Evolutionary conservation across 2,113 vertebrate genomes (phyloP).

Genomic region (Xenopus laevis): DNA sequence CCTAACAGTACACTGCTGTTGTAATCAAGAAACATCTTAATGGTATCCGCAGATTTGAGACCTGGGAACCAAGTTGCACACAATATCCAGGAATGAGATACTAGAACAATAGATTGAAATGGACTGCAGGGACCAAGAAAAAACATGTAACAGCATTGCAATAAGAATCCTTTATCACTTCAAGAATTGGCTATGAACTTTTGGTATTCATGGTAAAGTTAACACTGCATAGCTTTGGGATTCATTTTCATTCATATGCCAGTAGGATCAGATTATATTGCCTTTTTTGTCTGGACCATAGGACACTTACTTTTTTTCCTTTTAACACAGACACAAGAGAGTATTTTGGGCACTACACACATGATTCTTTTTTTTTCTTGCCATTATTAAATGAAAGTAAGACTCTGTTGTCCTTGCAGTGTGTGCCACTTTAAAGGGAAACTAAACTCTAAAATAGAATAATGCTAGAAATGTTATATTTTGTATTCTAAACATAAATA

Average conservation of each 20-base stretch:
- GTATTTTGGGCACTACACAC: not conserved
- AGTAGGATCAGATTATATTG: not conserved
- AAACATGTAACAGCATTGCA: slow-evolving; percentile 34
- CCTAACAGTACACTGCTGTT: slow-evolving; percentile 49
- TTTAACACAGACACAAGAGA: not conserved
- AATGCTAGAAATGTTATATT: too few relatives aligned
- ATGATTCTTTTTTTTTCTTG: not conserved
- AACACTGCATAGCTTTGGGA: not conserved
- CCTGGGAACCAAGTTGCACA: slow-evolving; percentile 48
- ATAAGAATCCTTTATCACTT: slow-evolving; percentile 26
- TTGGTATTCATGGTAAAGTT: not conserved
- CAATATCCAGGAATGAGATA: slow-evolving; percentile 46
- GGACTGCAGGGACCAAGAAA: slow-evolving; percentile 32
- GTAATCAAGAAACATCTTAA: slow-evolving; percentile 51
- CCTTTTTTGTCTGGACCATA: not conserved
- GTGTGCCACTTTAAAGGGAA: slow-evolving; percentile 49
- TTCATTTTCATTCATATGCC: not conserved
- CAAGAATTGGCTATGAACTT: not conserved
- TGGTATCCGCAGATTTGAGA: slow-evolving; percentile 48
- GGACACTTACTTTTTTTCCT: not conserved
- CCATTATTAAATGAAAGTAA: slow-evolving; percentile 8
- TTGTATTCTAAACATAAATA: too few relatives aligned
- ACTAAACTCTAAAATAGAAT: too few relatives aligned
- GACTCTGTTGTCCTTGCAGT: not conserved
- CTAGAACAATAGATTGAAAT: slow-evolving; percentile 57